Conservation (phyloP, 2,113 vertebrate species). For the Gobiocypris rarus region DNA sequence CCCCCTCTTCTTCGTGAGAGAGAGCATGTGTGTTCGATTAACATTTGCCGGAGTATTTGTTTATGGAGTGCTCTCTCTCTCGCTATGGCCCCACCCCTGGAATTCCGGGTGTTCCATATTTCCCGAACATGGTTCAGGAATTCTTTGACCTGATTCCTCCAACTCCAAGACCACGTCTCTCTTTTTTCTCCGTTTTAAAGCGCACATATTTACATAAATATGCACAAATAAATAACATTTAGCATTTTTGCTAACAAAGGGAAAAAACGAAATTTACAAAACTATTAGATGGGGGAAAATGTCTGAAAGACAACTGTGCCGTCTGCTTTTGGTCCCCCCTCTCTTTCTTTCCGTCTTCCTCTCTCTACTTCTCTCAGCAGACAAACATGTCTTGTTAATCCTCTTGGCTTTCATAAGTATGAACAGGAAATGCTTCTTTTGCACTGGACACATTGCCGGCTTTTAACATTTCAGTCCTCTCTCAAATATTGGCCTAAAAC, state of each 20-base stretch:
- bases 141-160: slow-evolving; percentile 54
- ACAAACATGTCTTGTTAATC: slow-evolving; percentile 36
- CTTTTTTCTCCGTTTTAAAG: background rate
- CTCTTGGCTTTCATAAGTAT: slow-evolving; percentile 31
- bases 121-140: slow-evolving; percentile 56
- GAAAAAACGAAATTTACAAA: background rate
- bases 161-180: slow-evolving; percentile 16
- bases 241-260: background rate
- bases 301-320: background rate
- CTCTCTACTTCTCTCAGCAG: slow-evolving; percentile 6
- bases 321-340: background rate
- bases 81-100: slow-evolving; percentile 50
- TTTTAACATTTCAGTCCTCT: background rate
- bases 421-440: slow-evolving; percentile 52
- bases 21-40: slow-evolving; percentile 66
- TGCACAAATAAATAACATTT: background rate
- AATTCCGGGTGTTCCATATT: slow-evolving; percentile 60
- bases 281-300: background rate
- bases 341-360: slow-evolving; percentile 26
- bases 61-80: slow-evolving; percentile 61
- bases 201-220: background rate
- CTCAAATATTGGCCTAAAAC: background rate
- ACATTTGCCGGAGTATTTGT: slow-evolving; percentile 63
- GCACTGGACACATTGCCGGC: background rate
- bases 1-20: slow-evolving; percentile 51